These are phyloP conservation scores for Hydroisotoma schaefferi DNA, from an alignment of 2,888 invertebrate species.

Conservation along the genomic window DNA sequence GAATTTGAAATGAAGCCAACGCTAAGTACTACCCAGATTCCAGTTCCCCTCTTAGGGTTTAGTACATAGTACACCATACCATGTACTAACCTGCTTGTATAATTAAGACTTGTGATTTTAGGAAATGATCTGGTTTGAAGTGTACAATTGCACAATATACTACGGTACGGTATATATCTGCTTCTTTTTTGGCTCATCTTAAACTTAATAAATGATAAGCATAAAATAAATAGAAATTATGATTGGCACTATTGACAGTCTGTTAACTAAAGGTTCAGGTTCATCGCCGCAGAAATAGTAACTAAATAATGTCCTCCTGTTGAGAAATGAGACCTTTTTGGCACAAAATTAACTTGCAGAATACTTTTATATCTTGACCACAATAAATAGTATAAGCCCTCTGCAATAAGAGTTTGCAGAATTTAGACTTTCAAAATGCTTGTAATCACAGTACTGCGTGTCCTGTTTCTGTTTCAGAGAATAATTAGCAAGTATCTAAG, in stretches of 20 bases:
- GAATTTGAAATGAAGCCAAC: conserved; percentile 3
- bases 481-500: too few relatives aligned
- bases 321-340: conserved; percentile 3
- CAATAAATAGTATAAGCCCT: too few relatives aligned
- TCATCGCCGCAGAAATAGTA: conserved; percentile 3
- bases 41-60: conserved; percentile 5
- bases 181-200: not conserved
- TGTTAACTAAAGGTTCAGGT: conserved; percentile 11
- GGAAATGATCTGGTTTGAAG: too few relatives aligned
- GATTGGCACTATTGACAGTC: conserved; percentile 5
- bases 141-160: too few relatives aligned
- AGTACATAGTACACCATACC: too few relatives aligned
- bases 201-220: not conserved
- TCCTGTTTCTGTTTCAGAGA: too few relatives aligned
- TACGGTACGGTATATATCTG: too few relatives aligned
- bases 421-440: not conserved
- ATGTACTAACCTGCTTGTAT: too few relatives aligned
- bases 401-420: not conserved
- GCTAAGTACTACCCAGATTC: not conserved
- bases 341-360: too few relatives aligned
- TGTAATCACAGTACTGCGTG: not conserved
- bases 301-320: not conserved
- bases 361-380: too few relatives aligned
- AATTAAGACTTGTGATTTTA: too few relatives aligned
- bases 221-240: not conserved